These are phyloP conservation scores for Tineola bisselliella DNA, from an alignment of 2,888 invertebrate species.

Conservation along the genomic window DNA sequence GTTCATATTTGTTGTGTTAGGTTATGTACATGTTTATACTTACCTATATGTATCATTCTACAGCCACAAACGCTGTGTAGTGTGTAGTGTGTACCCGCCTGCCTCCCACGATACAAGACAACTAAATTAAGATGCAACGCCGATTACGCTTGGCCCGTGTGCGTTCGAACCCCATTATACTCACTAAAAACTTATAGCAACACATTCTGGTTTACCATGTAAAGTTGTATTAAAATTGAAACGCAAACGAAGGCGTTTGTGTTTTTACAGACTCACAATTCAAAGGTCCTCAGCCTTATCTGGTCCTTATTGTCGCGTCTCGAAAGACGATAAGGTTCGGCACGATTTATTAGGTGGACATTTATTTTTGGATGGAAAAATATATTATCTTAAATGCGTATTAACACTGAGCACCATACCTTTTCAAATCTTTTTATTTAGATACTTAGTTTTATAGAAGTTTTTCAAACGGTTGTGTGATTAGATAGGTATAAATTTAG, in stretches of 20 bases:
- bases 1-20: constrained; percentile 1
- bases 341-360: constrained; percentile 63
- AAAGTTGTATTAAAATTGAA: constrained; percentile 23
- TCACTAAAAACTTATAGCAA: constrained; percentile 21
- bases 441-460: constrained; percentile 26
- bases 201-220: constrained; percentile 21
- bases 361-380: constrained; percentile 58
- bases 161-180: constrained; percentile 29
- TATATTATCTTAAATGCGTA: constrained; percentile 67
- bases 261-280: constrained; percentile 20
- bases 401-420: constrained; percentile 57
- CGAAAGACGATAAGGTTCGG: constrained; percentile 53
- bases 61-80: no score
- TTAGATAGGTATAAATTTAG: constrained; percentile 8
- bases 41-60: neutral
- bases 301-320: constrained; percentile 53
- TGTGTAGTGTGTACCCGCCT: constrained; percentile 16
- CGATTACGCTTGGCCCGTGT: constrained; percentile 48
- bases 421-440: constrained; percentile 47
- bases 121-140: constrained; percentile 66
- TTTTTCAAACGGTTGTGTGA: constrained; percentile 9
- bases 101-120: constrained; percentile 59
- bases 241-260: constrained; percentile 37
- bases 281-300: constrained; percentile 47
- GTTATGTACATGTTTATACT: constrained; percentile 2